These are phyloP conservation scores for Pseudopleuronectes americanus DNA, from an alignment of 2,797 vertebrate genomes.

Conservation along the genomic window DNA sequence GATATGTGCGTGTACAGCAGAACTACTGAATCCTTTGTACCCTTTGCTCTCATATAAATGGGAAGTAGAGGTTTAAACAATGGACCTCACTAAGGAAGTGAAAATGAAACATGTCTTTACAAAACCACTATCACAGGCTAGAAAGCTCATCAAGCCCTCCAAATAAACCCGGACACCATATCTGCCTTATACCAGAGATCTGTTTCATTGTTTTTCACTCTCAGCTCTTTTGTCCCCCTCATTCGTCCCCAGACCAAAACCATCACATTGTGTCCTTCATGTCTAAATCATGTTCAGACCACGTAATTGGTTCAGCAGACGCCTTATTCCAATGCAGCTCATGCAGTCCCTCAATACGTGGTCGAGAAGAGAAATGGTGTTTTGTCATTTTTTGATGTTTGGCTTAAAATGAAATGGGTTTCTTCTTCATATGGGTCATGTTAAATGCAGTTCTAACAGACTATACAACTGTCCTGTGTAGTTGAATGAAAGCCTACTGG, in stretches of 20 bases:
- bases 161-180: not conserved
- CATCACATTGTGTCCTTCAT: not conserved
- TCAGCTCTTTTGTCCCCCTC: not conserved
- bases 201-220: not conserved
- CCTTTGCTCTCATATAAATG: conserved; percentile 35
- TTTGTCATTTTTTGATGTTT: not conserved
- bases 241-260: not conserved
- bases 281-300: conserved; percentile 3
- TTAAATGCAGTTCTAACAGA: not conserved
- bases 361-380: conserved; percentile 1
- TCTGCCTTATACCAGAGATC: no score
- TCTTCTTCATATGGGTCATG: not conserved
- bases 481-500: not conserved
- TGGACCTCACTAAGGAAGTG: conserved; percentile 57
- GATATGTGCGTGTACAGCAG: not conserved
- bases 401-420: not conserved
- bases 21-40: not conserved
- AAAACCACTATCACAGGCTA: not conserved
- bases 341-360: not conserved
- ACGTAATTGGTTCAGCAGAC: not conserved
- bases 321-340: not conserved
- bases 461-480: not conserved
- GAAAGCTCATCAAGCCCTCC: not conserved
- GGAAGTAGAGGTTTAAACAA: conserved; percentile 54
- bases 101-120: conserved; percentile 50